These are phyloP conservation scores for Ariopsis seemanni DNA, from an alignment of 2,113 vertebrate species.

Conservation along the genomic window DNA sequence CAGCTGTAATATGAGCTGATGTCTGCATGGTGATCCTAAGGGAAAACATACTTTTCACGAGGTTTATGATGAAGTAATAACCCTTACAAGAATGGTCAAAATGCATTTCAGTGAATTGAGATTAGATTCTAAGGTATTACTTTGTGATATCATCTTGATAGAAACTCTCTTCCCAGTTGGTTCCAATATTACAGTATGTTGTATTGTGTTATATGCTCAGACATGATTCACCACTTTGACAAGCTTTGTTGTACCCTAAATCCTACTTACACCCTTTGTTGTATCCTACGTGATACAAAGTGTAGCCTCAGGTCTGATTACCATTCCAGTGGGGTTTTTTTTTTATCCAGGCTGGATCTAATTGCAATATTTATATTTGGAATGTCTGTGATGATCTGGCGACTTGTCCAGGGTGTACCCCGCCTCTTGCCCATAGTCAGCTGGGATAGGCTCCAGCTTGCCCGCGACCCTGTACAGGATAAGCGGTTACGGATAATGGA, in stretches of 20 bases:
- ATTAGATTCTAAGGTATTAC: slow-evolving; percentile 19
- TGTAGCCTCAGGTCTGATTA: not conserved
- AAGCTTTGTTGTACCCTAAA: not conserved
- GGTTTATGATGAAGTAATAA: not conserved
- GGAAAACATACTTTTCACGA: not conserved
- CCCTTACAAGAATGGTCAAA: not conserved
- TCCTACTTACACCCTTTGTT: not conserved
- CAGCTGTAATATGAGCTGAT: not conserved
- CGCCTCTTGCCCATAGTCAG: too few relatives aligned
- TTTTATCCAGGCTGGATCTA: not conserved
- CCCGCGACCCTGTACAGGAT: too few relatives aligned
- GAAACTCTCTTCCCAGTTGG: slow-evolving; percentile 8
- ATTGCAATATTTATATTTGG: not conserved
- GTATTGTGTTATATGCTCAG: not conserved
- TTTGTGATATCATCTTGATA: not conserved
- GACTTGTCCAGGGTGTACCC: too few relatives aligned
- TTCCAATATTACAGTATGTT: not conserved
- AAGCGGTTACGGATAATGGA: too few relatives aligned
- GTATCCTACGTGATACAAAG: not conserved
- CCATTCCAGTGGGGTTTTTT: too few relatives aligned
- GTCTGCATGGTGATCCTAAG: not conserved
- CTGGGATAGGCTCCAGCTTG: too few relatives aligned
- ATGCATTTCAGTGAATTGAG: slow-evolving; percentile 1
- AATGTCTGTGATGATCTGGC: not conserved
- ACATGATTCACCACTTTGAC: slow-evolving; percentile 3